Base-by-base conservation (phyloP, 2,113 vertebrate species). In the Rhagologus leucostigma region DNA sequence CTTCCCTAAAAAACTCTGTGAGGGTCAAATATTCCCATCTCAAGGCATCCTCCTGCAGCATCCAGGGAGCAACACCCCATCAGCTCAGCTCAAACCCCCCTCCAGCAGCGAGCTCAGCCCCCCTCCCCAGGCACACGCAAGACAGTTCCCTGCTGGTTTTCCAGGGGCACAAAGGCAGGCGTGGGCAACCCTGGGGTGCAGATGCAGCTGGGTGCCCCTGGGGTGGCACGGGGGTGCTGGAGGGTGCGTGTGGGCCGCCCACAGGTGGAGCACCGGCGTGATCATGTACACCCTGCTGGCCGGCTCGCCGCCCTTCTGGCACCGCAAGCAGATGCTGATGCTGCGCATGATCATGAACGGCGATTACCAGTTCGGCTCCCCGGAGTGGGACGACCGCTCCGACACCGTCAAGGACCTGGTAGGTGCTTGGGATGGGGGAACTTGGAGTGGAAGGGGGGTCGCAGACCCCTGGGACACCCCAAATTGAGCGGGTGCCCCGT, bases 291-390 rank as follows among this genome's bases (percentile, higher is more conserved):
- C 99, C 1, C 96, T 99, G 84, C 98, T 99, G 74, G 99, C 99
- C 0, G 99, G 99, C 64, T 99, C 99, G 6, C 99, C 99, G 1
- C 99, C 99, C 7, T 99, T 99, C 98, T 99, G 99, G 99, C 99
- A 99, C 98, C 98, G 99, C 85, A 99, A 99, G 90, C 99, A 99
- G 98, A 99, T 99, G 98, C 96, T 99, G 97, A 99, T 99, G 99
- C 97, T 99, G 93, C 97, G 99, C 39, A 99, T 99, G 99, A 99
- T 99, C 92, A 98, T 99, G 97, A 98, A 98, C 0, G 99, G 99
- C 63, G 98, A 93, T 29, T 99, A 99, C 78, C 97, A 99, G 65
- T 99, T 99, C 15, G 97, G 98, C 14, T 99, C 99, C 20, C 99
- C 99, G 0, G 99, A 99, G 67, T 99, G 99, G 99, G 99, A 99